These are phyloP conservation scores for Mirounga angustirostris DNA, from an alignment of 2,113 vertebrate species.

Conservation along the genomic window DNA sequence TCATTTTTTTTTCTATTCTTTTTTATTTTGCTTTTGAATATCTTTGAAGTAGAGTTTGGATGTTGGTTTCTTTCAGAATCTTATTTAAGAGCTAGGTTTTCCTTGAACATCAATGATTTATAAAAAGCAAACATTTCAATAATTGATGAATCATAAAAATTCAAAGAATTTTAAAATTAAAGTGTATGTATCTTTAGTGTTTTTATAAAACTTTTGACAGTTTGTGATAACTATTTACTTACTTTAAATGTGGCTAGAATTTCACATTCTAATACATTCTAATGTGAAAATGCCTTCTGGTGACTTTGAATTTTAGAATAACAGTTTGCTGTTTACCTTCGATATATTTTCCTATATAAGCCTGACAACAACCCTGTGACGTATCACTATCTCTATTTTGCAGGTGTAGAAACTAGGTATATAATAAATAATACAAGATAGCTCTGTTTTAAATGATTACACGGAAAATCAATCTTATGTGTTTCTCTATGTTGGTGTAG, in stretches of 20 bases:
- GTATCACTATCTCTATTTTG: not conserved
- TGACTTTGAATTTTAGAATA: not conserved
- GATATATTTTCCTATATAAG: not conserved
- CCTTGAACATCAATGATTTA: not conserved
- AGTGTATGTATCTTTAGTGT: not conserved
- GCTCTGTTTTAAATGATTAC: not conserved
- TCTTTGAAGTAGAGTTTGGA: not conserved
- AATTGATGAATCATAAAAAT: not conserved
- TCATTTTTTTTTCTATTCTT: not conserved
- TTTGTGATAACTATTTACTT: not conserved
- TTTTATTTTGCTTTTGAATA: not conserved
- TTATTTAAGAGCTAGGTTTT: not conserved
- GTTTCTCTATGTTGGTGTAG: not conserved
- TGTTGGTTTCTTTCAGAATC: not conserved
- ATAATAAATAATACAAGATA: not conserved
- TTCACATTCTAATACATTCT: not conserved
- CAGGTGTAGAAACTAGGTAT: not conserved
- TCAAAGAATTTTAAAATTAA: conserved; percentile 27
- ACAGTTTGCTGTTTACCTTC: not conserved
- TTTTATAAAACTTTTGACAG: not conserved
- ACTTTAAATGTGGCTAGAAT: not conserved
- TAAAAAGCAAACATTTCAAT: not conserved
- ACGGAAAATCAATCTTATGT: not conserved
- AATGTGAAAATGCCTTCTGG: not conserved
- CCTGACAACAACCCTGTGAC: not conserved